phyloP scores from a whole-genome alignment of 2,797 vertebrate genomes.

The Chaetophractus vellerosus region DNA sequence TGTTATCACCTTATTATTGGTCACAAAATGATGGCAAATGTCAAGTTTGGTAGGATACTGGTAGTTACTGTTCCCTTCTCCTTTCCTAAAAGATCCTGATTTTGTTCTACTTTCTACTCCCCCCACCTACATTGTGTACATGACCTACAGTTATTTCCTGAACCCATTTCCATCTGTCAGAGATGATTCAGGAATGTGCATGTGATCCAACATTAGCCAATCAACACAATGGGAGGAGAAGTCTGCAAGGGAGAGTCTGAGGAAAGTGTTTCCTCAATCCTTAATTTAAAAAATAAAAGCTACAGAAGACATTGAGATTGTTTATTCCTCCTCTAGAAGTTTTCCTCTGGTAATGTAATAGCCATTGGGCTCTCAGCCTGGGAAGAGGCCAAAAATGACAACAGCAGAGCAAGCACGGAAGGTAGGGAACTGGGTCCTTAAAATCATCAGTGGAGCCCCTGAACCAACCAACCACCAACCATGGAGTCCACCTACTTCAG shows the following conservation, averaged over 20 bases:
- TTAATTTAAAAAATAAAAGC: background rate
- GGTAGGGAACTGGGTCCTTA: background rate
- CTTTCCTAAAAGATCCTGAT: constrained; percentile 32
- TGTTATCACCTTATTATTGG: background rate
- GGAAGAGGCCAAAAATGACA: background rate
- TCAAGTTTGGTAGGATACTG: background rate
- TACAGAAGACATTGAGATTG: background rate
- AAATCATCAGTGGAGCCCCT: background rate
- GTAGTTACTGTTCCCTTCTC: background rate
- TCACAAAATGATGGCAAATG: constrained; percentile 27
- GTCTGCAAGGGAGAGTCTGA: background rate
- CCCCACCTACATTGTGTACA: background rate
- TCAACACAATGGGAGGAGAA: constrained; percentile 30
- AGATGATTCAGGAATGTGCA: constrained; percentile 11
- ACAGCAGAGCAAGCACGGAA: background rate
- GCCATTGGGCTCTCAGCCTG: background rate
- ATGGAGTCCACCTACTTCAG: background rate
- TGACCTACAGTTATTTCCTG: constrained; percentile 11
- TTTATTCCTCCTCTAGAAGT: background rate
- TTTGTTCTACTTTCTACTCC: constrained; percentile 38
- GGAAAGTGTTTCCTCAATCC: background rate
- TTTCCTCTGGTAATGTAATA: background rate
- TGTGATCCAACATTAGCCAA: background rate
- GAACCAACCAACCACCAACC: background rate
- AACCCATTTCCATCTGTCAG: background rate